These are phyloP conservation scores for Luehdorfia chinensis DNA, from an alignment of 1,140 invertebrate genomes.

Conservation along the genomic window DNA sequence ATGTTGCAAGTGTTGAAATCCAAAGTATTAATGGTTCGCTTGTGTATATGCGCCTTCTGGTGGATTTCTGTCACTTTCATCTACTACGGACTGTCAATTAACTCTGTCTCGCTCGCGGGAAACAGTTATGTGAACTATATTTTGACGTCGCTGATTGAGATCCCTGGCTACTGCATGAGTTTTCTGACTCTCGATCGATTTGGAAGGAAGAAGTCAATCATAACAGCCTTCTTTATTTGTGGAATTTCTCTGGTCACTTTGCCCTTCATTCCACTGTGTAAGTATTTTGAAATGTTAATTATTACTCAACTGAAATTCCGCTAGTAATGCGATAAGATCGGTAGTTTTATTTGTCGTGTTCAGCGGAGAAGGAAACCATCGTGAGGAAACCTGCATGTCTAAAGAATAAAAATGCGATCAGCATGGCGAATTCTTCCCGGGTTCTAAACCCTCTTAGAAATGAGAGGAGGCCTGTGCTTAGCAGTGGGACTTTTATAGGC, in stretches of 20 bases:
- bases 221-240: conserved; percentile 71
- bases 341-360: too few relatives aligned
- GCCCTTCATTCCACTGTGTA: conserved; percentile 51
- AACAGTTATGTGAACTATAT: conserved; percentile 80
- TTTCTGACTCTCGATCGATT: conserved; percentile 75
- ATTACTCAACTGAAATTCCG: too few relatives aligned
- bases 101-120: conserved; percentile 81
- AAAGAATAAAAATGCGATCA: too few relatives aligned
- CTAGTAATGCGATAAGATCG: too few relatives aligned
- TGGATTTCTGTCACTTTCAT: conserved; percentile 87
- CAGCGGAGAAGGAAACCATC: too few relatives aligned
- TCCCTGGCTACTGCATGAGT: conserved; percentile 78
- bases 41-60: conserved; percentile 83
- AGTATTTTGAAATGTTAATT: conserved; percentile 33
- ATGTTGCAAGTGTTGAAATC: conserved; percentile 77
- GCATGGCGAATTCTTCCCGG: too few relatives aligned
- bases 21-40: conserved; percentile 78
- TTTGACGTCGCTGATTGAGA: conserved; percentile 77
- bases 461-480: too few relatives aligned
- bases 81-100: conserved; percentile 85
- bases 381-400: too few relatives aligned
- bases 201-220: conserved; percentile 78
- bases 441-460: too few relatives aligned
- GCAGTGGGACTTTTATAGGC: too few relatives aligned
- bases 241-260: conserved; percentile 39